These are phyloP conservation scores for Acleris cristana DNA, from an alignment of 2,888 invertebrate species.

Conservation along the genomic window DNA sequence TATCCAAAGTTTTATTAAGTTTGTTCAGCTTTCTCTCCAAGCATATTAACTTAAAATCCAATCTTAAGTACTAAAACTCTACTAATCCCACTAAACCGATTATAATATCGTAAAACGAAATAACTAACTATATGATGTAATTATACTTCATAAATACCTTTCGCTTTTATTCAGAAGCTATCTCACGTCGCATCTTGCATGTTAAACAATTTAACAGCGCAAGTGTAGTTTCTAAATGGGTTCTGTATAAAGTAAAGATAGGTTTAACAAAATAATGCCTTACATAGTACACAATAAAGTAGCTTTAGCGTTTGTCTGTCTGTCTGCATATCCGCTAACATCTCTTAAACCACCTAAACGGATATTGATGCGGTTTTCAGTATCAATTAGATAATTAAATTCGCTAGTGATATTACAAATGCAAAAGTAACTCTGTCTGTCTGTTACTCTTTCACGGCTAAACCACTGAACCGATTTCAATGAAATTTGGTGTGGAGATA, in stretches of 20 bases:
- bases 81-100: not conserved
- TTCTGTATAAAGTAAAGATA: slow-evolving; percentile 8
- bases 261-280: not conserved
- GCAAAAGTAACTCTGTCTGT: too few species aligned
- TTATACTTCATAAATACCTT: slow-evolving; percentile 21
- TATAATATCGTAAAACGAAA: slow-evolving; percentile 11
- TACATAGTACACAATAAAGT: too few species aligned
- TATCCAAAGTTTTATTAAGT: too few species aligned
- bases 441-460: too few species aligned
- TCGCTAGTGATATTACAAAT: not conserved
- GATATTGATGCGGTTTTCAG: too few species aligned
- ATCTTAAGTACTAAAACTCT: slow-evolving; percentile 3
- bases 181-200: slow-evolving; percentile 18
- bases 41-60: not conserved
- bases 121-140: slow-evolving; percentile 6
- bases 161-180: slow-evolving; percentile 24
- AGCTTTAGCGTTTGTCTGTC: too few species aligned
- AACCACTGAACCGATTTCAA: too few species aligned
- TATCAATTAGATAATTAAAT: too few species aligned
- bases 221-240: not conserved
- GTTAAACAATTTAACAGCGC: slow-evolving; percentile 9
- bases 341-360: too few species aligned
- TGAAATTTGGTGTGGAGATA: not conserved
- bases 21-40: too few species aligned
- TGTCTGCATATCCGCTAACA: too few species aligned